phyloP scores from a whole-genome alignment of 2,113 vertebrate genomes.

The Silurus asotus region DNA sequence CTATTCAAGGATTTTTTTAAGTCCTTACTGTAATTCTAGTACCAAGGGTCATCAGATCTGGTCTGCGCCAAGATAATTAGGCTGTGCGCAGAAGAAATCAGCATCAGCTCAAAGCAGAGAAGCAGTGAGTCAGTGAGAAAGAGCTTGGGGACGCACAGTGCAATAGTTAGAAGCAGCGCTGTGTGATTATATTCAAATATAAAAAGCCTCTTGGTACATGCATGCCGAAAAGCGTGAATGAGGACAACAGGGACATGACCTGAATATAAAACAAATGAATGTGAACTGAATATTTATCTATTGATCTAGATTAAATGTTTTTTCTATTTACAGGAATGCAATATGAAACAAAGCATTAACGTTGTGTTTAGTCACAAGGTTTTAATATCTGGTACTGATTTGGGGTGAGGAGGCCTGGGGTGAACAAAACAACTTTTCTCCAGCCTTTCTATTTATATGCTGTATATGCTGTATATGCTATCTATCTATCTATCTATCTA shows the following conservation, averaged over 20 bases:
- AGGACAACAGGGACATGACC: slow-evolving; percentile 33
- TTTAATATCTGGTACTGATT: no score
- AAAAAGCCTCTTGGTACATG: slow-evolving; percentile 6
- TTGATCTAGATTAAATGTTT: no score
- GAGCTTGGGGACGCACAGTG: neutral
- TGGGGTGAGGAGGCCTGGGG: no score
- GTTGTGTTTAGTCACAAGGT: no score
- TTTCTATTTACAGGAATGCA: no score
- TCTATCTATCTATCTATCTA: slow-evolving; percentile 2
- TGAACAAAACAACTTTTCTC: no score
- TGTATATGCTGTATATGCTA: no score
- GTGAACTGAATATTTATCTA: neutral
- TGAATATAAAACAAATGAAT: neutral
- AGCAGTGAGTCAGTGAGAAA: neutral
- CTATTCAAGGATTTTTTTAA: neutral
- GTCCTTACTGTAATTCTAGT: neutral
- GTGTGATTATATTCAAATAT: slow-evolving; percentile 20
- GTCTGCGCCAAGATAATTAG: slow-evolving; percentile 10
- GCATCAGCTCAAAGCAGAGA: neutral
- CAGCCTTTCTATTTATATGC: no score
- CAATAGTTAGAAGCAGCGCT: neutral
- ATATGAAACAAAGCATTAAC: no score
- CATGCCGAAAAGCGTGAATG: neutral
- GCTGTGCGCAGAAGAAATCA: slow-evolving; percentile 4
- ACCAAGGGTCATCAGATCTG: slow-evolving; percentile 17